Evolutionary conservation across 2,113 vertebrate species (phyloP), one percentile per base, ranked within the genome.

Genomic region (Epinephelus cyanopodus): DNA sequence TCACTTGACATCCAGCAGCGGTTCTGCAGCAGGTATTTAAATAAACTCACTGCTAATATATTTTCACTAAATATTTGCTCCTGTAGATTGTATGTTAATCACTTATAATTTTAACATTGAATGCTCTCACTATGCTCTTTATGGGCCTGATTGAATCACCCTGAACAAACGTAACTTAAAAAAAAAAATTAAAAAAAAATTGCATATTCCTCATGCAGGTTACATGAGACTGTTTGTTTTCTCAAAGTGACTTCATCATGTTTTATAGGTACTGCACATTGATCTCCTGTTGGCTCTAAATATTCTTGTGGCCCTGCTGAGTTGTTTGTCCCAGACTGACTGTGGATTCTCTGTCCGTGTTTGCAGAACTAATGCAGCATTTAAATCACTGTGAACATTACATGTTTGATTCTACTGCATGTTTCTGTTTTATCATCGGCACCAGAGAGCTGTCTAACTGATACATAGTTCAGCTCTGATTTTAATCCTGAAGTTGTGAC

Each of bases 291-390:
- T 14, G 19, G 15, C 42, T 18, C 23, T 53, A 12, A 19, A 25
- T 9, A 19, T 37, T 48, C 53, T 6, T 1, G 11, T 14, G 47
- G 10, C 47, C 13, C 47, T 39, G 56, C 56, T 27, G 27, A 64
- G 23, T 45, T 29, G 56, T 70, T 77, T 79, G 63, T 80, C 33
- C 23, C 53, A 27, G 7, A 21, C 52, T 65, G 50, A 52, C 50
- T 11, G 54, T 58, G 48, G 58, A 75, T 56, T 65, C 61, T 56
- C 81, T 18, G n/a, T 37, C 8, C 6, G 63, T 11, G 29, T 13
- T 27, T 66, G 42, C 60, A 58, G 53, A 77, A 72, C 67, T n/a
- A 83, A 76, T 2, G 23, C 61, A 58, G 62, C 48, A 29, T 57
- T 39, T 11, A 64, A 69, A 56, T 62, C 39, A n/a, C 27, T n/a